A percentile compares a stretch with the other conserved stretches of the same genome.
These are phyloP conservation scores for Coelinius sp. DNA, from an alignment of 2,888 invertebrate genomes.

Conservation along the genomic window DNA sequence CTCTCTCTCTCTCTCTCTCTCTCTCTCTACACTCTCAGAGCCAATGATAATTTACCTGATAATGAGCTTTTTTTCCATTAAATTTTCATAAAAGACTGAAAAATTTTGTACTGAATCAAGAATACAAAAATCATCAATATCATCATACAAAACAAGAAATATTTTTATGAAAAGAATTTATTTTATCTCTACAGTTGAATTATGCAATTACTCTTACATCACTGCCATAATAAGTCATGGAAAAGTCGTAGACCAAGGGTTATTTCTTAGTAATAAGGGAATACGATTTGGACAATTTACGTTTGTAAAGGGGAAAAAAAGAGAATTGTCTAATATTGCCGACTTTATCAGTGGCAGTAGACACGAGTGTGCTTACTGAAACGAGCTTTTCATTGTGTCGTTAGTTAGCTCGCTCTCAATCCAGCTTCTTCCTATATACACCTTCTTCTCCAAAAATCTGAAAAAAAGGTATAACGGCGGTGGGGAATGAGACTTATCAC, in stretches of 20 bases:
- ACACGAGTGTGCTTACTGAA: constrained; percentile 44
- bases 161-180: neutral
- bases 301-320: constrained; percentile 28
- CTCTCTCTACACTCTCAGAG: constrained; percentile 32
- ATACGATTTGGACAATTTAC: constrained; percentile 51
- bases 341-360: constrained; percentile 48
- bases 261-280: constrained; percentile 68
- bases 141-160: too few relatives aligned
- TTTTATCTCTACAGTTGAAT: too few relatives aligned
- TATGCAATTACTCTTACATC: too few relatives aligned
- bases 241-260: constrained; percentile 39
- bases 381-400: constrained; percentile 71
- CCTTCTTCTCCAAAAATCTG: neutral
- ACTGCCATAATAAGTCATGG: neutral
- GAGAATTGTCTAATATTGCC: constrained; percentile 52
- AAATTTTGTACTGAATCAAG: neutral
- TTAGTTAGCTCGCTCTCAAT: constrained; percentile 61
- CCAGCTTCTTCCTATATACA: constrained; percentile 32
- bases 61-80: constrained; percentile 53
- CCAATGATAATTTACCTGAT: constrained; percentile 56
- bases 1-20: too few relatives aligned
- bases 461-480: constrained; percentile 28
- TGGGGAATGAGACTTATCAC: constrained; percentile 46
- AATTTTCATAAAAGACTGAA: constrained; percentile 13
- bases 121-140: too few relatives aligned